Conservation (phyloP, 1,140 invertebrate genomes). For the Musca vetustissima region DNA sequence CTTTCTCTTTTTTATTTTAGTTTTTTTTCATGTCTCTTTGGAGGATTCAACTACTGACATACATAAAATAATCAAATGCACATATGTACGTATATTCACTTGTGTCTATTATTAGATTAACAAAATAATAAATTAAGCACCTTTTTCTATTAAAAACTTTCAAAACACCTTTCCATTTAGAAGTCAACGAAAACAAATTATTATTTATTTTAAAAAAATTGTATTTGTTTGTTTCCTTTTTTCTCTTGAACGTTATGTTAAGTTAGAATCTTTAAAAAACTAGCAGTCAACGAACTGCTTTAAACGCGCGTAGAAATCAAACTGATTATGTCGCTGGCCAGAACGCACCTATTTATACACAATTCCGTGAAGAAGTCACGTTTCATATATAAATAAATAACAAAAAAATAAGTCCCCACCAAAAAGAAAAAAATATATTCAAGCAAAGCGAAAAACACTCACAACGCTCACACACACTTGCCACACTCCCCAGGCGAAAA, state of each 20-base stretch:
- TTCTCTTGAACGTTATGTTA: conserved; percentile 4
- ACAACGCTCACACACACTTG: background rate
- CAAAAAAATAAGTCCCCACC: conserved; percentile 5
- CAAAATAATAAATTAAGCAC: background rate
- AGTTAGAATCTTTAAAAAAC: background rate
- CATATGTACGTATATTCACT: background rate
- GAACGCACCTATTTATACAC: conserved; percentile 48
- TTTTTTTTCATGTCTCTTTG: background rate
- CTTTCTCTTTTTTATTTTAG: background rate
- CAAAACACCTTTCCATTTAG: background rate
- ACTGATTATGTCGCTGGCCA: conserved; percentile 40
- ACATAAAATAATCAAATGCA: conserved; percentile 5
- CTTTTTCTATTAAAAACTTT: background rate
- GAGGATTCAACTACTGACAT: conserved; percentile 7
- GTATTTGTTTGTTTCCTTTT: too few species aligned
- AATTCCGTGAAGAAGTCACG: conserved; percentile 27
- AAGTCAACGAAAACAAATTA: conserved; percentile 32
- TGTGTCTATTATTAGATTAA: background rate
- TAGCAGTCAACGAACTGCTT: conserved; percentile 29
- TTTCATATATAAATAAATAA: conserved; percentile 26
- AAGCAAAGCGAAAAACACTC: conserved; percentile 31
- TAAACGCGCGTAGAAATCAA: conserved; percentile 38
- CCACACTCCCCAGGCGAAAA: background rate
- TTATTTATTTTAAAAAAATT: conserved; percentile 28
- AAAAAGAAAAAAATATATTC: conserved; percentile 25